Conservation (phyloP, 2,113 vertebrate species). For the Dicaeum eximium region DNA sequence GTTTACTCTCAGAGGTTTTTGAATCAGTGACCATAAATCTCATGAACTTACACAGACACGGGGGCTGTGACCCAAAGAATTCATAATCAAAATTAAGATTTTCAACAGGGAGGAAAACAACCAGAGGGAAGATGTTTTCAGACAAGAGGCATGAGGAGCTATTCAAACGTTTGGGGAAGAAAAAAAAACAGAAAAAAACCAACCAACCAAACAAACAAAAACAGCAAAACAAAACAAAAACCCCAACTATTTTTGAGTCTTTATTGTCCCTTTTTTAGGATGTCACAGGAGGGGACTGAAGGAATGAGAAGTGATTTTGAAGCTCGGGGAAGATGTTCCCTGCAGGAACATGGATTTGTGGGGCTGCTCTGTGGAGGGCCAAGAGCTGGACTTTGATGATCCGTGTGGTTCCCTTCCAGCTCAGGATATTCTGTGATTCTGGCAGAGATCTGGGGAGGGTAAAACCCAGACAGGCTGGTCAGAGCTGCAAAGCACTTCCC, state of each 20-base stretch:
- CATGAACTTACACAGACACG: rapidly evolving
- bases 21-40: too few species aligned
- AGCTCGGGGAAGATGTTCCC: not conserved
- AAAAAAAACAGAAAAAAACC: too few species aligned
- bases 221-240: too few species aligned
- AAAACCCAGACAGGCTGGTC: not conserved
- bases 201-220: too few species aligned
- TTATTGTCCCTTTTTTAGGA: not conserved
- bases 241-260: not conserved
- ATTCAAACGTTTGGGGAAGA: not conserved
- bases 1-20: not conserved
- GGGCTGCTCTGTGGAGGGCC: not conserved
- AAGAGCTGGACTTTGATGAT: not conserved
- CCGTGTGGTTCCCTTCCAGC: not conserved
- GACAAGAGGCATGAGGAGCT: not conserved
- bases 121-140: not conserved
- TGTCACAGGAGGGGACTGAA: not conserved
- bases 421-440: not conserved
- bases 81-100: not conserved
- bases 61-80: not conserved
- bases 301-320: not conserved
- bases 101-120: not conserved
- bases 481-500: not conserved
- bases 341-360: not conserved
- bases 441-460: not conserved